phyloP scores from a whole-genome alignment of 2,888 invertebrate genomes.

The Arenicola marina region DNA sequence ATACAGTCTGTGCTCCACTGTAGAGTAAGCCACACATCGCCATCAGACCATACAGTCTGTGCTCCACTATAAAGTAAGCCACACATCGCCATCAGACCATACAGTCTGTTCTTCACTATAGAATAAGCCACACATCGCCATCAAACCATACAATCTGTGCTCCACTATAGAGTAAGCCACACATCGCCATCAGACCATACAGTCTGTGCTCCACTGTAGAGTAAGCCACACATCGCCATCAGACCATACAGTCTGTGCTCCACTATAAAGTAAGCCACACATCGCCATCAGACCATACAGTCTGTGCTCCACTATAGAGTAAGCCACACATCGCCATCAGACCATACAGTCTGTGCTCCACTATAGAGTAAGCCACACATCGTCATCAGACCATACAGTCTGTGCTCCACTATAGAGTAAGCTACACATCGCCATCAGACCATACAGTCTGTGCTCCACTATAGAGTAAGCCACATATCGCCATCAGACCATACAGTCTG shows the following conservation, averaged over 20 bases:
- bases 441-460: slow-evolving; percentile 22
- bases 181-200: slow-evolving; percentile 22
- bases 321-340: slow-evolving; percentile 18
- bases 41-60: slow-evolving; percentile 22
- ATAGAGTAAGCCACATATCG: slow-evolving; percentile 25
- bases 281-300: slow-evolving; percentile 22
- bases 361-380: slow-evolving; percentile 26
- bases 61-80: slow-evolving; percentile 27
- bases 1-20: slow-evolving; percentile 20
- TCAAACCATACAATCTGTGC: slow-evolving; percentile 24
- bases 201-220: slow-evolving; percentile 23
- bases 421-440: slow-evolving; percentile 21
- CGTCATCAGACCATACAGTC: slow-evolving; percentile 21
- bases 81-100: slow-evolving; percentile 20
- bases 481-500: slow-evolving; percentile 23
- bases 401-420: slow-evolving; percentile 27
- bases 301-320: slow-evolving; percentile 26
- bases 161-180: slow-evolving; percentile 26
- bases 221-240: slow-evolving; percentile 23
- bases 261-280: slow-evolving; percentile 25
- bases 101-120: slow-evolving; percentile 23
- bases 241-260: slow-evolving; percentile 24
- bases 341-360: slow-evolving; percentile 23
- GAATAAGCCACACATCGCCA: slow-evolving; percentile 23
- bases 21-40: slow-evolving; percentile 25